Conservation (phyloP, 2,797 vertebrate species). For the Megaceryle alcyon region DNA sequence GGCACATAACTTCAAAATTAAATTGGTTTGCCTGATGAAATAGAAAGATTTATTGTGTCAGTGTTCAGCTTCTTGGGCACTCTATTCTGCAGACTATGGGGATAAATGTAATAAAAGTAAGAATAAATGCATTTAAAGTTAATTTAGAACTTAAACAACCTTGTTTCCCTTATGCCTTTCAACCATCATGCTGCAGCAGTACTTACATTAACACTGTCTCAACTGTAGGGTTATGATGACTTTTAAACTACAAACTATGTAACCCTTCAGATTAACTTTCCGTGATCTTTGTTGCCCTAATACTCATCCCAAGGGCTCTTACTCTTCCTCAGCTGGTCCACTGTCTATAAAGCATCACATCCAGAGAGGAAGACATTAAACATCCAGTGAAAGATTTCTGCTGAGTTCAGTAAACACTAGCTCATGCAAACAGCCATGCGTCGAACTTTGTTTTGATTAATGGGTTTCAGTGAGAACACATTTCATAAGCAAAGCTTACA, state of each 20-base stretch:
- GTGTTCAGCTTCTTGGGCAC: not conserved
- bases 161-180: not conserved
- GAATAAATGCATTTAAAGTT: not conserved
- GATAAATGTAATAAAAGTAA: not conserved
- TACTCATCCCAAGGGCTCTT: not conserved
- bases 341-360: not conserved
- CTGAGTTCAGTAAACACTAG: slow-evolving; percentile 51
- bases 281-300: not conserved
- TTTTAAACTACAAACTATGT: not conserved
- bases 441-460: slow-evolving; percentile 10
- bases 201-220: not conserved
- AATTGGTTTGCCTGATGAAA: not conserved
- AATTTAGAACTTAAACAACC: not conserved
- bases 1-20: not conserved
- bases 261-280: not conserved
- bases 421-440: slow-evolving; percentile 15
- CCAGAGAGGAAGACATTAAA: not conserved
- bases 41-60: not conserved
- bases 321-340: not conserved
- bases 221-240: not conserved
- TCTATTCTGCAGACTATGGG: not conserved
- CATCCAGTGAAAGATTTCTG: slow-evolving; percentile 10
- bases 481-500: slow-evolving; percentile 8
- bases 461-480: not conserved
- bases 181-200: not conserved